phyloP scores from a whole-genome alignment of 2,888 invertebrate genomes.

The Microchrysa polita region DNA sequence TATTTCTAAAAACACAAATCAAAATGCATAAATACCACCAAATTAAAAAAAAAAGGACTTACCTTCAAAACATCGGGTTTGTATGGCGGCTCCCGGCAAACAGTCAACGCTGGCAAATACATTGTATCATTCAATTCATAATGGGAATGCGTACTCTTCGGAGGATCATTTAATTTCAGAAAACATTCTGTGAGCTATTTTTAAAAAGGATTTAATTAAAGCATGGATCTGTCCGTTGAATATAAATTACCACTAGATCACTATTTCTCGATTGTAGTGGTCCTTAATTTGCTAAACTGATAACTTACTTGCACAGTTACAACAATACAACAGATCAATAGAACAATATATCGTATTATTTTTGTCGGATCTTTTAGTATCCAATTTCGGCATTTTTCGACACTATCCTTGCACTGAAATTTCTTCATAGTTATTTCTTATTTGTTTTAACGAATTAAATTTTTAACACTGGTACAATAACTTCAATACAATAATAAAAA shows the following conservation, averaged over 20 bases:
- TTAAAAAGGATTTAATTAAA: too few relatives aligned
- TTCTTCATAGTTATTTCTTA: too few relatives aligned
- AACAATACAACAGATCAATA: constrained; percentile 67
- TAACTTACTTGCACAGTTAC: constrained; percentile 71
- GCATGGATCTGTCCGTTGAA: too few relatives aligned
- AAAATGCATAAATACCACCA: too few relatives aligned
- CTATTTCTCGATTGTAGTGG: too few relatives aligned
- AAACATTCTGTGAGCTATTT: constrained; percentile 72
- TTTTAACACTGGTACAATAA: too few relatives aligned
- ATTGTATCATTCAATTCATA: constrained; percentile 74
- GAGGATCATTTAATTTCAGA: constrained; percentile 69
- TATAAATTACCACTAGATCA: too few relatives aligned
- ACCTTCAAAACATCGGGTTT: constrained; percentile 69
- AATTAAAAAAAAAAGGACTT: too few relatives aligned
- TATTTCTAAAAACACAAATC: constrained; percentile 67
- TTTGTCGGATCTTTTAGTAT: constrained; percentile 66
- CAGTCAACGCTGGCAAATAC: constrained; percentile 74
- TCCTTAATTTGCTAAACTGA: too few relatives aligned
- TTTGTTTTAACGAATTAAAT: too few relatives aligned
- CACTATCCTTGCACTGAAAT: constrained; percentile 8
- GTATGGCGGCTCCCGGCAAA: constrained; percentile 75
- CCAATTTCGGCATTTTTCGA: constrained; percentile 53
- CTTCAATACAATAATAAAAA: too few relatives aligned
- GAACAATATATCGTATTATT: constrained; percentile 68
- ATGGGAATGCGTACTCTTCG: constrained; percentile 74